These are phyloP conservation scores for Tautogolabrus adspersus DNA, from an alignment of 2,113 vertebrate genomes.

Conservation along the genomic window DNA sequence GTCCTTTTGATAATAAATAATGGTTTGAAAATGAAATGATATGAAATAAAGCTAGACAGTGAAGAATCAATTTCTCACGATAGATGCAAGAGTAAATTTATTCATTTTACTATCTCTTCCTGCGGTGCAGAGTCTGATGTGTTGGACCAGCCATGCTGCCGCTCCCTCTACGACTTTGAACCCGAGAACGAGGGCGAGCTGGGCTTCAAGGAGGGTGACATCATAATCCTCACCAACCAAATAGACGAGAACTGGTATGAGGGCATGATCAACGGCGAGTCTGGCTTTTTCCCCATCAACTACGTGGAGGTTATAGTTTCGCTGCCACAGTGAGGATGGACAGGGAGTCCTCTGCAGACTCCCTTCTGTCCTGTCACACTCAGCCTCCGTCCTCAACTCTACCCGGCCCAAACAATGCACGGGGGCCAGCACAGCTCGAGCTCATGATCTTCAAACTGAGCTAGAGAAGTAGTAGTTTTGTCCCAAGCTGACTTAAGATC, in stretches of 20 bases:
- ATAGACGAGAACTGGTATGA: constrained; percentile 98
- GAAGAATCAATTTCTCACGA: too few relatives aligned
- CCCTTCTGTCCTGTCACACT: constrained; percentile 6
- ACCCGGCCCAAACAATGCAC: background rate
- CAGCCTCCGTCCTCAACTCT: constrained; percentile 8
- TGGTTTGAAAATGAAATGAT: too few relatives aligned
- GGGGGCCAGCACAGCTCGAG: background rate
- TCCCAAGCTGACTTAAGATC: constrained; percentile 1
- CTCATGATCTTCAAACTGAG: constrained; percentile 14
- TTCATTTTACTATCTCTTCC: rapidly evolving
- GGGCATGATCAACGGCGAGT: constrained; percentile 90
- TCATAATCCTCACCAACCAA: constrained; percentile 95
- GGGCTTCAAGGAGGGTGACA: constrained; percentile 94
- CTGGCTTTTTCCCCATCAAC: constrained; percentile 96
- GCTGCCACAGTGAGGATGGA: constrained; percentile 87
- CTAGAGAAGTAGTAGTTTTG: constrained; percentile 10
- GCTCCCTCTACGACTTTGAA: constrained; percentile 93
- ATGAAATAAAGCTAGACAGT: too few relatives aligned
- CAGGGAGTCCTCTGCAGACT: background rate
- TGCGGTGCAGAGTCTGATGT: constrained; percentile 82
- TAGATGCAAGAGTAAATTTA: background rate
- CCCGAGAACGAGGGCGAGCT: constrained; percentile 96
- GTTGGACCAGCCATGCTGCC: constrained; percentile 93
- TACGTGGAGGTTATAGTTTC: constrained; percentile 94
- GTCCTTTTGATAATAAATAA: too few relatives aligned